phyloP scores from a whole-genome alignment of 2,888 invertebrate genomes.

The Xestia ashworthii region DNA sequence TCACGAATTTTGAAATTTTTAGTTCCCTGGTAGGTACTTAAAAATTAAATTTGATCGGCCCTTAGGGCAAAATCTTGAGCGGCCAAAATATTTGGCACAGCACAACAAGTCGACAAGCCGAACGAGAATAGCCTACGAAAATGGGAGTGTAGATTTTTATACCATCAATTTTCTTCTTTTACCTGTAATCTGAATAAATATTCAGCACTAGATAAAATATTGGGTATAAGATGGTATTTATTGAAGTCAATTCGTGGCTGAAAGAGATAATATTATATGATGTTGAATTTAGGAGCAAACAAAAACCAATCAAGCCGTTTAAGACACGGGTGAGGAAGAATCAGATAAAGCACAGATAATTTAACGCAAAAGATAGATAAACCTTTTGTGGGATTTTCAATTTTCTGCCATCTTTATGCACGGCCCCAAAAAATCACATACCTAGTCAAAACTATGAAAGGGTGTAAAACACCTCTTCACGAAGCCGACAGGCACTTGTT shows the following conservation, averaged over 20 bases:
- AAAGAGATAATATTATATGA: neutral
- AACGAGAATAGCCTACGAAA: neutral
- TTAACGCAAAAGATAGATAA: neutral
- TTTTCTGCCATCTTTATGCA: neutral
- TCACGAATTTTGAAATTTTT: conserved; percentile 5
- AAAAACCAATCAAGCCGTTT: neutral
- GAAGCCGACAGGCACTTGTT: too few species aligned
- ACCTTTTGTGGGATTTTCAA: neutral
- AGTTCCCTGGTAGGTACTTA: neutral
- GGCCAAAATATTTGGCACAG: conserved; percentile 2
- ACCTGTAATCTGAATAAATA: conserved; percentile 3
- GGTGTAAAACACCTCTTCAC: too few species aligned
- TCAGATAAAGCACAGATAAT: neutral
- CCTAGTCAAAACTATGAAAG: neutral
- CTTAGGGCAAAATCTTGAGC: conserved; percentile 13
- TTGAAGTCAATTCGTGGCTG: neutral
- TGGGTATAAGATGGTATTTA: neutral
- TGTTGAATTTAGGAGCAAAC: neutral
- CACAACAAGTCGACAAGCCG: neutral
- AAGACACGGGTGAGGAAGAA: neutral
- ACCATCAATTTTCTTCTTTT: neutral
- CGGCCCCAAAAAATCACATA: neutral
- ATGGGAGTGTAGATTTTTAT: neutral
- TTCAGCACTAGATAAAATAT: neutral
- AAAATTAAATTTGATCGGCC: neutral